Evolutionary conservation across 2,797 vertebrate genomes (phyloP).

Genomic region (Tadarida brasiliensis): DNA sequence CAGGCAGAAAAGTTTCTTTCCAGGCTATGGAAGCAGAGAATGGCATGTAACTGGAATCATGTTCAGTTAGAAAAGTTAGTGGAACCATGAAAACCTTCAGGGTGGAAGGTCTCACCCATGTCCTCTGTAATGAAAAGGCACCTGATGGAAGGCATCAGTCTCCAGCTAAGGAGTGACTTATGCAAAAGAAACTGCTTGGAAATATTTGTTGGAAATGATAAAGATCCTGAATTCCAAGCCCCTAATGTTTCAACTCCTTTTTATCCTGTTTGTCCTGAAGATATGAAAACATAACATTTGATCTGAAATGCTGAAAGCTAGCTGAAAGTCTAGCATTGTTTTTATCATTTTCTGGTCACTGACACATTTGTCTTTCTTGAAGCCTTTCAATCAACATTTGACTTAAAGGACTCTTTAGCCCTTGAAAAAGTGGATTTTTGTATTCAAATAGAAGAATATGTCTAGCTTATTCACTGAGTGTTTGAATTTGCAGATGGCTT

Average conservation of each 20-base stretch:
- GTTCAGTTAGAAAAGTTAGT: not conserved
- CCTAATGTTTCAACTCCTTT: not conserved
- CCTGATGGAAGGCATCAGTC: not conserved
- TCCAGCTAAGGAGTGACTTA: not conserved
- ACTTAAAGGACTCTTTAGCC: slow-evolving; percentile 24
- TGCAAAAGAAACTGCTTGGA: not conserved
- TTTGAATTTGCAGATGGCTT: slow-evolving; percentile 35
- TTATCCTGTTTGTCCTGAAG: not conserved
- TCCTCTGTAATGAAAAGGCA: not conserved
- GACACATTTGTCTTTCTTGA: not conserved
- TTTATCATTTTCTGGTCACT: slow-evolving; percentile 3
- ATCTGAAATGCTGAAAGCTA: slow-evolving; percentile 8
- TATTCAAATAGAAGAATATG: slow-evolving; percentile 18
- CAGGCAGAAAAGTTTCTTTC: not conserved
- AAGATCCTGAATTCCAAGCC: slow-evolving; percentile 38
- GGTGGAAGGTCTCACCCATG: not conserved
- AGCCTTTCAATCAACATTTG: not conserved
- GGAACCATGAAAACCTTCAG: not conserved
- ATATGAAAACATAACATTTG: slow-evolving; percentile 44
- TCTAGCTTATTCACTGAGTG: slow-evolving; percentile 9
- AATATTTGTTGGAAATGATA: slow-evolving; percentile 9
- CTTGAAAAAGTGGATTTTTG: not conserved
- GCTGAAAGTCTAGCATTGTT: not conserved
- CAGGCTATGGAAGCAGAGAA: not conserved
- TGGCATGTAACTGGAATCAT: not conserved